These are phyloP conservation scores for Antennarius striatus DNA, from an alignment of 2,113 vertebrate genomes.

Conservation along the genomic window DNA sequence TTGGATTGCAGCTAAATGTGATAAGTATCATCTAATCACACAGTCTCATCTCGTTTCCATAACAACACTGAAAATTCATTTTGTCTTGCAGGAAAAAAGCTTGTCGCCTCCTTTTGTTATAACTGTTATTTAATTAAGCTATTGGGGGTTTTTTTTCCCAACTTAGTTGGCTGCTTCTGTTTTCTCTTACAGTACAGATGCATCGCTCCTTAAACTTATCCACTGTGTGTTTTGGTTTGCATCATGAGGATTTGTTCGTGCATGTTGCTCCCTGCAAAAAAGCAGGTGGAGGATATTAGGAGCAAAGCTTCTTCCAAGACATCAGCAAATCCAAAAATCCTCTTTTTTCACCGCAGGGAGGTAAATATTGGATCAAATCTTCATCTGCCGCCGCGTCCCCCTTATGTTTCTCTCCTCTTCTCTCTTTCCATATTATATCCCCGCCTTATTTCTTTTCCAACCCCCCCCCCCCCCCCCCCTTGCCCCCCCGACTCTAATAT, in stretches of 20 bases:
- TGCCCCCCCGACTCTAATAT: constrained; percentile 19
- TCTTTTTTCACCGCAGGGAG: constrained; percentile 14
- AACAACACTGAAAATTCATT: constrained; percentile 73
- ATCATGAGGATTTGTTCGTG: constrained; percentile 19
- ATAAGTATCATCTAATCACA: constrained; percentile 66
- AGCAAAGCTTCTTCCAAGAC: constrained; percentile 24
- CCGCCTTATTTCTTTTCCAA: not conserved
- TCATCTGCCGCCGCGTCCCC: constrained; percentile 1
- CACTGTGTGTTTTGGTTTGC: constrained; percentile 1
- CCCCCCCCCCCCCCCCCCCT: constrained; percentile 7
- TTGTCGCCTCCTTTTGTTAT: constrained; percentile 19
- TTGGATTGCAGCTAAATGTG: constrained; percentile 57
- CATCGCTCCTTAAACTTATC: not conserved
- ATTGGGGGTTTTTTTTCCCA: not conserved
- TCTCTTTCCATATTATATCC: constrained; percentile 1
- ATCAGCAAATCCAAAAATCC: constrained; percentile 11
- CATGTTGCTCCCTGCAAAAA: constrained; percentile 22
- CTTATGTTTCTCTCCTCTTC: constrained; percentile 15
- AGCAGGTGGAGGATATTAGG: constrained; percentile 30
- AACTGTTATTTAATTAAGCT: not conserved
- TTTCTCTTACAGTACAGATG: not conserved
- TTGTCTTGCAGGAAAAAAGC: constrained; percentile 50
- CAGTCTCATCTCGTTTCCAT: constrained; percentile 75
- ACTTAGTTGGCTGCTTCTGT: not conserved
- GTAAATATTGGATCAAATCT: constrained; percentile 31